A percentile compares a stretch with the other conserved stretches of the same genome.
These are phyloP conservation scores for Acanthaster planci DNA, from an alignment of 35 echinoderm and acorn worm genomes.

Conservation along the genomic window DNA sequence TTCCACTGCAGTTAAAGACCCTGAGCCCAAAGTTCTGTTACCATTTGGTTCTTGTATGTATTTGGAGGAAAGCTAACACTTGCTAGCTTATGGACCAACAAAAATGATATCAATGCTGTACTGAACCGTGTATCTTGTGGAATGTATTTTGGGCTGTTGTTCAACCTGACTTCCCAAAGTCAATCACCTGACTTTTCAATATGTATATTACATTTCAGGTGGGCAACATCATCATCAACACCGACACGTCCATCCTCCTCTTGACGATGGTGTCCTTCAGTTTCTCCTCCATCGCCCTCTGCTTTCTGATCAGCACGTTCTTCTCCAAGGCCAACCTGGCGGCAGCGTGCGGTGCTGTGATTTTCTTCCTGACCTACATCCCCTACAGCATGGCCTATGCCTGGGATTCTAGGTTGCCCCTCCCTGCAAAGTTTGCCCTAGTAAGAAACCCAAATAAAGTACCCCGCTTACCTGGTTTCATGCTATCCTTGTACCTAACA, in stretches of 20 bases:
- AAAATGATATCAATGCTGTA: no score
- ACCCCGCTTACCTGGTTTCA: no score
- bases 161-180: no score
- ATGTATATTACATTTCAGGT: conserved; percentile 54
- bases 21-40: no score
- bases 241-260: conserved; percentile 57
- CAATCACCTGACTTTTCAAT: no score
- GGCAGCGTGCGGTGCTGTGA: conserved; percentile 86
- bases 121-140: no score
- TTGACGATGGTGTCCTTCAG: conserved; percentile 87
- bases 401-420: conserved; percentile 62
- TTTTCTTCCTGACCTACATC: conserved; percentile 90
- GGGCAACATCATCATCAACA: conserved; percentile 68
- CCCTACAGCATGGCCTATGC: conserved; percentile 82
- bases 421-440: conserved; percentile 58
- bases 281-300: conserved; percentile 87
- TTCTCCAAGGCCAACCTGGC: conserved; percentile 97
- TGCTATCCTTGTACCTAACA: no score
- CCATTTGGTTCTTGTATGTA: no score
- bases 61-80: no score
- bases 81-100: no score
- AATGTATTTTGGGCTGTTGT: no score
- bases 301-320: conserved; percentile 93
- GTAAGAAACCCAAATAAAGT: conserved; percentile 75
- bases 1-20: no score